Conservation (phyloP, 1,140 invertebrate genomes). For the Euura saliciscinereae region DNA sequence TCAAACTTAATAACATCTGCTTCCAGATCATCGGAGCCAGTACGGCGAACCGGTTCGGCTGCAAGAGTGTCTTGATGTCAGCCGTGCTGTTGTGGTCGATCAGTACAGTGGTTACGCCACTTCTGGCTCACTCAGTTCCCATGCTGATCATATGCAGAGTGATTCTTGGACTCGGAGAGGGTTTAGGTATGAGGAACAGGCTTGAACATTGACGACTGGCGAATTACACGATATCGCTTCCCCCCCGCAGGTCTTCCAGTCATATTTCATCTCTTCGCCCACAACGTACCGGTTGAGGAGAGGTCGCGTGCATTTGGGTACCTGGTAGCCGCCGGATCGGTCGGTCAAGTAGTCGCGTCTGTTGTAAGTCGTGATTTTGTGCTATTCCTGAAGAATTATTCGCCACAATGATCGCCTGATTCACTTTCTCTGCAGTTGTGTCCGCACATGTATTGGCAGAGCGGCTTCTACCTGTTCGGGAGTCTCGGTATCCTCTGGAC, state of each 20-base stretch:
- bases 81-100: slow-evolving; percentile 80
- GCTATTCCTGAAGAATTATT: too few relatives aligned
- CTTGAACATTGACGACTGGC: neutral
- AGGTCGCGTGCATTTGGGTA: slow-evolving; percentile 80
- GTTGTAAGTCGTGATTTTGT: slow-evolving; percentile 60
- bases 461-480: slow-evolving; percentile 78
- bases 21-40: slow-evolving; percentile 72
- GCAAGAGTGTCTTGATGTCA: slow-evolving; percentile 72
- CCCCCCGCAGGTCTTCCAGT: slow-evolving; percentile 72
- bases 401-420: too few relatives aligned
- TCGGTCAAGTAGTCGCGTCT: slow-evolving; percentile 80
- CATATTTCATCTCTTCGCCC: slow-evolving; percentile 81
- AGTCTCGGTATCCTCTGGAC: slow-evolving; percentile 75
- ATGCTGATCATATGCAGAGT: slow-evolving; percentile 71
- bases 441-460: slow-evolving; percentile 72
- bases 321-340: slow-evolving; percentile 74
- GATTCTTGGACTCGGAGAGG: slow-evolving; percentile 77
- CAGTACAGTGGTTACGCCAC: slow-evolving; percentile 75
- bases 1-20: slow-evolving; percentile 4
- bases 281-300: slow-evolving; percentile 76
- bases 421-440: slow-evolving; percentile 56
- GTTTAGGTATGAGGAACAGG: slow-evolving; percentile 65
- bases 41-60: slow-evolving; percentile 75
- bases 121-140: slow-evolving; percentile 70
- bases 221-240: neutral